Conservation (phyloP, 2,888 invertebrate genomes). For the Xestia sexstrigata region DNA sequence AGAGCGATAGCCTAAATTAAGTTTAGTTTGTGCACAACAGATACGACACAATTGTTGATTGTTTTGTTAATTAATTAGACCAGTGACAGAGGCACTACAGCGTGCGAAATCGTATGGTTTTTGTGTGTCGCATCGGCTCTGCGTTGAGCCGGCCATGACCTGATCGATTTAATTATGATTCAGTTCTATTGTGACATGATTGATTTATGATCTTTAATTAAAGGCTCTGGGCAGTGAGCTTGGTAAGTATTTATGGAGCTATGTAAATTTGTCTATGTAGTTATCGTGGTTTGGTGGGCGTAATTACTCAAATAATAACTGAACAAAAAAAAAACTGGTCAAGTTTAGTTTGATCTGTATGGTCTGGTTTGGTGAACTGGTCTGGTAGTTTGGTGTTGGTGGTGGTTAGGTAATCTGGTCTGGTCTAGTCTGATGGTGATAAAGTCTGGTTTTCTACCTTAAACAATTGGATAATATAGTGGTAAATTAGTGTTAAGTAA, state of each 20-base stretch:
- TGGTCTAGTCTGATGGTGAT: too few species aligned
- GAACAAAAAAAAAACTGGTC: too few species aligned
- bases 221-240: slow-evolving; percentile 11
- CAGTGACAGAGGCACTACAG: slow-evolving; percentile 26
- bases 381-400: too few species aligned
- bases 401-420: too few species aligned
- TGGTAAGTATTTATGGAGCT: neutral
- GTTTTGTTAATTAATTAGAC: slow-evolving; percentile 18
- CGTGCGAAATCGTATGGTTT: slow-evolving; percentile 38
- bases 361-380: neutral
- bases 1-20: too few species aligned
- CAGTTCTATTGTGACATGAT: slow-evolving; percentile 42
- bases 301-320: too few species aligned
- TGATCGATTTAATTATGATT: slow-evolving; percentile 41
- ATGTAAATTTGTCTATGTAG: neutral
- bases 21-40: too few species aligned
- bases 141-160: slow-evolving; percentile 33
- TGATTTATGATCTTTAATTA: slow-evolving; percentile 42
- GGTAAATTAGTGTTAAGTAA: too few species aligned
- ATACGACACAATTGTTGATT: too few species aligned
- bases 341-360: too few species aligned
- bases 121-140: slow-evolving; percentile 12
- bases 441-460: too few species aligned
- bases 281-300: neutral
- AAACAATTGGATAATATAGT: too few species aligned